Percentiles rank a stretch among this genome's conserved stretches.
phyloP scores from a whole-genome alignment of 2,113 vertebrate genomes.

The Agelaius tricolor region DNA sequence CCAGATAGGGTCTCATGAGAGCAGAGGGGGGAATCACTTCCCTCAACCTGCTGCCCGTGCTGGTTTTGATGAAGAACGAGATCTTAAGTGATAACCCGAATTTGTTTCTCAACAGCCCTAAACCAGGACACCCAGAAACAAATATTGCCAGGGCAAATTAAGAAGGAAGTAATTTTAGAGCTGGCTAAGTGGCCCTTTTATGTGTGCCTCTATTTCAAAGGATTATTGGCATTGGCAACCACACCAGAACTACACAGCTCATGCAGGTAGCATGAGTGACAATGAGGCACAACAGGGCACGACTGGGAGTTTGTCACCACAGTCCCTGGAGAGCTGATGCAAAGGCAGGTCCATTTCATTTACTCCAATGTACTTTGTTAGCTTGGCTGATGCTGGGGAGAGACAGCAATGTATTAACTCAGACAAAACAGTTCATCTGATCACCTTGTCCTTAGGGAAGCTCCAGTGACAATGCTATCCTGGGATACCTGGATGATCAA shows the following conservation, averaged over 20 bases:
- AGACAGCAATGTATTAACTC: background rate
- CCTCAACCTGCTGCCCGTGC: background rate
- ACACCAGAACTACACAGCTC: background rate
- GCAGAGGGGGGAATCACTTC: background rate
- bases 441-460: background rate
- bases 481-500: background rate
- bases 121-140: background rate
- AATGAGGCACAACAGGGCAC: background rate
- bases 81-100: background rate
- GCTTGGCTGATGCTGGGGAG: background rate
- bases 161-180: background rate
- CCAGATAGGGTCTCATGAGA: background rate
- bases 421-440: background rate
- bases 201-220: background rate
- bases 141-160: background rate
- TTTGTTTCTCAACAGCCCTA: background rate
- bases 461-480: background rate
- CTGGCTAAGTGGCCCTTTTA: background rate
- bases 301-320: background rate
- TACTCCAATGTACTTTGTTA: fast-evolving
- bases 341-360: background rate
- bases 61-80: background rate
- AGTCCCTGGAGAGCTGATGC: background rate
- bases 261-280: background rate
- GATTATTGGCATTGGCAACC: background rate